These are phyloP conservation scores for Pangasius mekongensis DNA, from an alignment of 2,797 vertebrate genomes.

Conservation along the genomic window DNA sequence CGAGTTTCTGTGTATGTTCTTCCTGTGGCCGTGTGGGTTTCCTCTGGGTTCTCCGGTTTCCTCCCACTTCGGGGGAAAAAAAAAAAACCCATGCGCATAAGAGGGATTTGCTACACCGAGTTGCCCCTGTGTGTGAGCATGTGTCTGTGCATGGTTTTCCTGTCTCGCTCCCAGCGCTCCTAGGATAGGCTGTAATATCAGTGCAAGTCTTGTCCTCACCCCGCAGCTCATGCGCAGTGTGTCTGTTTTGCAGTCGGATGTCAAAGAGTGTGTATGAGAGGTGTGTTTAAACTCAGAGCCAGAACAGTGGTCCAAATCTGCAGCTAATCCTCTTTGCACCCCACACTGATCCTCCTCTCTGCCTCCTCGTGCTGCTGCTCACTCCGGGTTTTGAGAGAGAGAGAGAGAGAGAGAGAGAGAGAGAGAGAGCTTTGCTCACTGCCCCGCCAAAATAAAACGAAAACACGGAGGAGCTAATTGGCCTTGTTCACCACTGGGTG, in stretches of 20 bases:
- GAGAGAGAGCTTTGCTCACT: conserved; percentile 45
- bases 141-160: not conserved
- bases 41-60: conserved; percentile 12
- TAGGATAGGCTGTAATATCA: not conserved
- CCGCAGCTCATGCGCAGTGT: not conserved
- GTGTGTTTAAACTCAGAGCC: conserved; percentile 41
- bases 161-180: not conserved
- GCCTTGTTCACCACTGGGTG: conserved; percentile 32
- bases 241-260: not conserved
- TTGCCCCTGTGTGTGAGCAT: not conserved
- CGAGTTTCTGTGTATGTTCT: not conserved
- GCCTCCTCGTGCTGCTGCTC: conserved; percentile 35
- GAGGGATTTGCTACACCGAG: not conserved
- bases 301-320: conserved; percentile 65
- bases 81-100: not conserved
- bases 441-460: conserved; percentile 44
- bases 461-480: conserved; percentile 49
- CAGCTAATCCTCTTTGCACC: conserved; percentile 67
- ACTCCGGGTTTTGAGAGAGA: conserved; percentile 36
- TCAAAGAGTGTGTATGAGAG: not conserved
- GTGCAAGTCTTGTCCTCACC: not conserved
- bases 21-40: not conserved
- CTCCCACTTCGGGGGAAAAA: not conserved
- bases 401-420: not conserved
- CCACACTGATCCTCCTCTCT: conserved; percentile 57